Conservation (phyloP, 2,797 vertebrate species). For the Lacerta bilineata region DNA sequence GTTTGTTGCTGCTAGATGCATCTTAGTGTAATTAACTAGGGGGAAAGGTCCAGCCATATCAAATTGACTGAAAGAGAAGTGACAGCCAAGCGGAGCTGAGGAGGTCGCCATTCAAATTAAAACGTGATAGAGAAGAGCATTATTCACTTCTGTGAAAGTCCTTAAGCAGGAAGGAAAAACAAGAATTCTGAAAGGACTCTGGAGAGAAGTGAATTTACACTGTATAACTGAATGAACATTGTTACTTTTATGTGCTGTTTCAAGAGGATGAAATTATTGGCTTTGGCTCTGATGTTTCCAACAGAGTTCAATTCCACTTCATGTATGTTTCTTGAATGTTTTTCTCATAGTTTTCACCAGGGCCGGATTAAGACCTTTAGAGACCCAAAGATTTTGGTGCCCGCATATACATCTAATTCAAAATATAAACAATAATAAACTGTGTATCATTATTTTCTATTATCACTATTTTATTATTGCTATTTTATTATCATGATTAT, state of each 20-base stretch:
- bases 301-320: background rate
- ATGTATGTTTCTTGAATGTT: background rate
- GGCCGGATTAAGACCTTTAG: background rate
- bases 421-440: no score
- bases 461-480: no score
- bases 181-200: background rate
- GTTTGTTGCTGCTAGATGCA: background rate
- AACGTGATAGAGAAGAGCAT: background rate
- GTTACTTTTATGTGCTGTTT: background rate
- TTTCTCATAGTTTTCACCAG: background rate
- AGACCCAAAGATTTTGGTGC: no score
- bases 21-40: slow-evolving; percentile 25
- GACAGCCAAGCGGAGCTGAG: background rate
- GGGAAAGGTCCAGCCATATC: background rate
- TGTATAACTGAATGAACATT: background rate
- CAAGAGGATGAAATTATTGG: background rate
- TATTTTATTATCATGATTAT: no score
- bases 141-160: background rate
- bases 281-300: slow-evolving; percentile 6
- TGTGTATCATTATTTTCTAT: no score
- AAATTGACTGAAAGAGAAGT: slow-evolving; percentile 7
- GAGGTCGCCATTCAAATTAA: slow-evolving; percentile 26
- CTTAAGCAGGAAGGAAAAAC: background rate
- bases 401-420: no score
- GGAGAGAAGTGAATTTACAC: background rate